These are phyloP conservation scores for Tinea pellionella DNA, from an alignment of 2,888 invertebrate genomes.

Conservation along the genomic window DNA sequence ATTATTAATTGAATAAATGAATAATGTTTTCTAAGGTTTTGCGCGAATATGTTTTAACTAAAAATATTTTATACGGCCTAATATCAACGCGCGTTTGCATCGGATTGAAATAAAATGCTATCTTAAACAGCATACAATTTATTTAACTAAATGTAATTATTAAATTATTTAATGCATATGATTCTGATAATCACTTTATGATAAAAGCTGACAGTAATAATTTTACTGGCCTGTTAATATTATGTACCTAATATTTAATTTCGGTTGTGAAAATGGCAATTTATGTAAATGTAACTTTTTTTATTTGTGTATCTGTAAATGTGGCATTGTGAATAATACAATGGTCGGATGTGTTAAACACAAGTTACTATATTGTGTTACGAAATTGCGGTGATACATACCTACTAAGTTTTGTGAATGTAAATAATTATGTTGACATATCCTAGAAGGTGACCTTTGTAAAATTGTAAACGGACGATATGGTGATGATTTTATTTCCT, in stretches of 20 bases:
- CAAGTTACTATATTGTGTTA: constrained; percentile 22
- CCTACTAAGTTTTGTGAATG: not conserved
- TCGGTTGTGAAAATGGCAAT: constrained; percentile 70
- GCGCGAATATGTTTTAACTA: too few relatives aligned
- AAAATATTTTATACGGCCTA: too few relatives aligned
- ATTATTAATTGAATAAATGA: too few relatives aligned
- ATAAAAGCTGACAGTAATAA: constrained; percentile 33
- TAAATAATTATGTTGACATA: constrained; percentile 1
- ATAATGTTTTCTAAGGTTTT: too few relatives aligned
- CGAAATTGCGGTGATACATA: not conserved
- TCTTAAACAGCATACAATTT: too few relatives aligned
- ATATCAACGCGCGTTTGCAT: too few relatives aligned
- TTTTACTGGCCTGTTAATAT: constrained; percentile 40
- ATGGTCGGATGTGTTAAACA: constrained; percentile 58
- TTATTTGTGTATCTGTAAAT: constrained; percentile 13
- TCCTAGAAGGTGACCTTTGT: constrained; percentile 5
- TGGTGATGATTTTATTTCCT: not conserved
- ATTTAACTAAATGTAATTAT: not conserved
- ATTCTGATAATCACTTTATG: not conserved
- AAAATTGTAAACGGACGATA: not conserved
- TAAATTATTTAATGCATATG: too few relatives aligned
- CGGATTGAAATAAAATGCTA: too few relatives aligned
- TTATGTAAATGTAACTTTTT: constrained; percentile 39
- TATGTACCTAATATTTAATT: constrained; percentile 47
- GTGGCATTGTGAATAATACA: constrained; percentile 29